Base-by-base conservation (phyloP, 2,113 vertebrate species). In the Ursus arctos region DNA sequence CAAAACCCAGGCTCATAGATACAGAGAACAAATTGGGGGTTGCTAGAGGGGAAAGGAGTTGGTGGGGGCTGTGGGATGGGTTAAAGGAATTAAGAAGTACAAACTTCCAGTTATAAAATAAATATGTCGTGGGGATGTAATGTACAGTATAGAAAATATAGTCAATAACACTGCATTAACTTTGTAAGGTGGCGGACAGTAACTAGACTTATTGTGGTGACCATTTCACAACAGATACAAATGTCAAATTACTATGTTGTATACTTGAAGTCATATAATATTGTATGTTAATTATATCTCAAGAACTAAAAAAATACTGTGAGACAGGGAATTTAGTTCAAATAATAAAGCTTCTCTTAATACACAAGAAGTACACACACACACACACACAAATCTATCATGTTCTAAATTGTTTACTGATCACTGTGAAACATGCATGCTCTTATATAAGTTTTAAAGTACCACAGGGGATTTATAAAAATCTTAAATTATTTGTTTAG, bases 291-390 rank as follows among this genome's bases (percentile, higher is more conserved):
- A 22, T 40, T 74, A 74, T 74, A 74, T 21, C 21, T 69, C n/a
- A 69, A 21, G 19, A 36, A 19, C 36, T 24, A 72, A 74, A 74
- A 24, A 72, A 63, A 71, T 77, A 82, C 9, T 49, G 47, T 93
- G 53, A 96, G n/a, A 94, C 9, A 74, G 59, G 18, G 72, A 90
- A 87, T 87, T 1, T 33, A 63, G 19, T 91, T 81, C 26, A 67
- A 88, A 81, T 86, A 92, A n/a, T 82, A 53, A 95, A 93, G 49
- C 24, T 57, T 91, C 33, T 96, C 43, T 94, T 76, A 91, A 61
- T 21, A 40, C 1, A 61, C 16, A 86, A 6, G 33, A 7, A 96
- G 11, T 16, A 36, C n/a, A 10, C 10, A 10, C 10, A 61, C 0
- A 65, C 80, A 86, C 49, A 69, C 7, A 57, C 18, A 74, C 6